A percentile compares a stretch with the other conserved stretches of the same genome.
phyloP scores from a whole-genome alignment of 2,888 invertebrate species.

The Pristionchus arcanus region DNA sequence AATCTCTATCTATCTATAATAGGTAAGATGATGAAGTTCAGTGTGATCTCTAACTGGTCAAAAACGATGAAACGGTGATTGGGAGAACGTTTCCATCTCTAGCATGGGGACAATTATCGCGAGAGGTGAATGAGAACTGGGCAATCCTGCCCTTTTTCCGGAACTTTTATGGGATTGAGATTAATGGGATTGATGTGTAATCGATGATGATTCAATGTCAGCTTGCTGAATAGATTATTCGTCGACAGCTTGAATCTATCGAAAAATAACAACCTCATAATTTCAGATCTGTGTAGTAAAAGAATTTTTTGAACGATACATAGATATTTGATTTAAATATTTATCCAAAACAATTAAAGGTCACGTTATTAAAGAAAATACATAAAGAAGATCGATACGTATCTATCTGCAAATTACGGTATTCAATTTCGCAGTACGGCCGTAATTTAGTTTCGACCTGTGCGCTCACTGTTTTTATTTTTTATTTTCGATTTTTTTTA shows the following conservation, averaged over 20 bases:
- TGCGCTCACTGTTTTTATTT: neutral
- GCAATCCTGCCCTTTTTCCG: neutral
- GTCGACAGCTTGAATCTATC: neutral
- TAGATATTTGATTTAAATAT: too few relatives aligned
- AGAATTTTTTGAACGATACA: too few relatives aligned
- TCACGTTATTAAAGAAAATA: neutral
- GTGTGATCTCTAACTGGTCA: neutral
- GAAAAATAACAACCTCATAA: neutral
- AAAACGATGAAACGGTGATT: neutral
- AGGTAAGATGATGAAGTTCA: neutral
- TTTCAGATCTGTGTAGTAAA: too few relatives aligned
- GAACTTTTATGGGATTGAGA: slow-evolving; percentile 33
- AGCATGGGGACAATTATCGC: neutral
- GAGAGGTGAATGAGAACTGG: slow-evolving; percentile 13
- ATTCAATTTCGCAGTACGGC: neutral
- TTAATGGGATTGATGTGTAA: slow-evolving; percentile 10
- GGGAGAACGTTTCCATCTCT: neutral
- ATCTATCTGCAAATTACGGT: neutral
- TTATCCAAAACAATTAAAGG: too few relatives aligned
- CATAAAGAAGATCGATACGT: neutral
- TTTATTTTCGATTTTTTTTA: neutral
- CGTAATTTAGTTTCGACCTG: neutral
- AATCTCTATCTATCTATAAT: too few relatives aligned
- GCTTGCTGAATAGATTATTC: neutral
- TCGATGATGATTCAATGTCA: neutral